These are phyloP conservation scores for Rousettus madagascariensis DNA, from an alignment of 2,797 vertebrate genomes.

Conservation along the genomic window DNA sequence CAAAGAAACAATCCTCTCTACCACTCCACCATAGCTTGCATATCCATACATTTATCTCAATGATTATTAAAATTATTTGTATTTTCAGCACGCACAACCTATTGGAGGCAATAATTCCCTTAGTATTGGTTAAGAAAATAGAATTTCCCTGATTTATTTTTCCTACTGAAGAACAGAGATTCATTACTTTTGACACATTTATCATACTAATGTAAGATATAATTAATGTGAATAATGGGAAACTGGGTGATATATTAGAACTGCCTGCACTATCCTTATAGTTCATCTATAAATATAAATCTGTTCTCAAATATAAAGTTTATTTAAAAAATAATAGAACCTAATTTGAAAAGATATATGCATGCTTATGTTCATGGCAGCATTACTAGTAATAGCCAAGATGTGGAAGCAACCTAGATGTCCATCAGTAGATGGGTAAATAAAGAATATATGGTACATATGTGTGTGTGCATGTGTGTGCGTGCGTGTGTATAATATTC, in stretches of 20 bases:
- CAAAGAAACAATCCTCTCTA: rapidly evolving
- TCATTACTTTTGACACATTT: background rate
- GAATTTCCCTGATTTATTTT: background rate
- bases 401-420: background rate
- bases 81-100: background rate
- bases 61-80: background rate
- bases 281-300: background rate
- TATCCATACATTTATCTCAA: background rate
- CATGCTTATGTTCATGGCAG: background rate
- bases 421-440: background rate
- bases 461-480: too few relatives aligned
- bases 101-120: background rate
- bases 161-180: background rate
- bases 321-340: background rate
- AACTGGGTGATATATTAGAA: background rate
- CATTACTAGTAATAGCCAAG: background rate
- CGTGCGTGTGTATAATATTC: too few relatives aligned
- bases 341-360: background rate
- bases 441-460: background rate
- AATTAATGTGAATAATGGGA: background rate
- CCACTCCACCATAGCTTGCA: background rate
- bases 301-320: background rate
- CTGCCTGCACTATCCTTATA: background rate
- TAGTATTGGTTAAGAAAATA: background rate
- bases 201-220: background rate